These are phyloP conservation scores for Drosophila ogumai DNA, from an alignment of 1,140 invertebrate species.

Conservation along the genomic window DNA sequence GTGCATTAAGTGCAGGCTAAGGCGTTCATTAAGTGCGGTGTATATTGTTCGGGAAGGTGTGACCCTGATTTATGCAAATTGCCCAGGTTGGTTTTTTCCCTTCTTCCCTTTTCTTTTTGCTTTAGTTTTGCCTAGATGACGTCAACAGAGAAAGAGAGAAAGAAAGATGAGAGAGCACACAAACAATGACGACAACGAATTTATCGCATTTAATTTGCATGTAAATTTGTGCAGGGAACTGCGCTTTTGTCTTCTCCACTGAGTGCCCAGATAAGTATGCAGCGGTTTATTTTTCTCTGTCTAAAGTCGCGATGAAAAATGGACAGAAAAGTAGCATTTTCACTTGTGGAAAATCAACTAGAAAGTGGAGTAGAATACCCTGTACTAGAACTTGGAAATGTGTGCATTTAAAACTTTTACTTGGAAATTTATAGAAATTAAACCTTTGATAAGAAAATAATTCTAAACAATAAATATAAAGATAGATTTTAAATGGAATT, in stretches of 20 bases:
- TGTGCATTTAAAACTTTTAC: no score
- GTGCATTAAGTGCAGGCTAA: slow-evolving; percentile 59
- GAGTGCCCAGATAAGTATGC: slow-evolving; percentile 42
- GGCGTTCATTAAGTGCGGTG: slow-evolving; percentile 24
- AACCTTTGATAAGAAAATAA: no score
- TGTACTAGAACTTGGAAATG: background rate
- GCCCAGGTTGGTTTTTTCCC: slow-evolving; percentile 1
- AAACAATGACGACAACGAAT: slow-evolving; percentile 54
- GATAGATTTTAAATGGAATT: no score
- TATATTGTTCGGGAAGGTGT: slow-evolving; percentile 21
- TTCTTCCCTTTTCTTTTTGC: background rate
- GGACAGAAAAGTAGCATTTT: slow-evolving; percentile 24
- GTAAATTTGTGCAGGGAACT: slow-evolving; percentile 50
- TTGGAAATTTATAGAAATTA: no score
- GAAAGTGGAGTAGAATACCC: slow-evolving; percentile 1
- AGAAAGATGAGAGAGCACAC: background rate
- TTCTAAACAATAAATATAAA: no score
- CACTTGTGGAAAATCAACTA: background rate
- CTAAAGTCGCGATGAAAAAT: slow-evolving; percentile 34
- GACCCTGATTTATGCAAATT: slow-evolving; percentile 71
- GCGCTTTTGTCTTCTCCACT: slow-evolving; percentile 40
- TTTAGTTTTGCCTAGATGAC: slow-evolving; percentile 17
- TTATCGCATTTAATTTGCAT: slow-evolving; percentile 48
- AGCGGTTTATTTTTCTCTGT: slow-evolving; percentile 47
- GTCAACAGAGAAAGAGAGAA: slow-evolving; percentile 23